Conservation (phyloP, 1,140 invertebrate species). For the Macrosteles quadrilineatus region DNA sequence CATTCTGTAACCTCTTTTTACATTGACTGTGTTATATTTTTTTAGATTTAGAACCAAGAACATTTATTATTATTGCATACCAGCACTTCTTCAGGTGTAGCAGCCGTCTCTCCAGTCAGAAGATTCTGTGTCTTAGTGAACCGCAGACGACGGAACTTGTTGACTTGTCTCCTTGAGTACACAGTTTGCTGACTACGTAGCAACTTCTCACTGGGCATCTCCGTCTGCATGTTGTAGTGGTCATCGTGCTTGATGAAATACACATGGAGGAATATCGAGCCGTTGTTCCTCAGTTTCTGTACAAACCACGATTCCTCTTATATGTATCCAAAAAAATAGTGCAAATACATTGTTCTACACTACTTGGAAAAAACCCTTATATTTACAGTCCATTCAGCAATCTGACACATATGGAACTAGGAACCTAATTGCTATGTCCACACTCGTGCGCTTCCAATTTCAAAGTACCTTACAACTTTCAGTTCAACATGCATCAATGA, state of each 20-base stretch:
- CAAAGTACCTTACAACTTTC: too few species aligned
- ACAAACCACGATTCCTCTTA: slow-evolving; percentile 34
- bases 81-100: slow-evolving; percentile 67
- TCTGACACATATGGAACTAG: too few species aligned
- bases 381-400: too few species aligned
- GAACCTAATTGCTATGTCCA: too few species aligned
- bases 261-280: slow-evolving; percentile 90
- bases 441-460: too few species aligned
- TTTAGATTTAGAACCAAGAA: too few species aligned
- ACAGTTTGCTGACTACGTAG: slow-evolving; percentile 46
- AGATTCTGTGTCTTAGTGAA: slow-evolving; percentile 93
- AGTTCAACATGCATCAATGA: too few species aligned
- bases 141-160: slow-evolving; percentile 89
- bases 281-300: slow-evolving; percentile 84
- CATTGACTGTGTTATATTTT: too few species aligned
- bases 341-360: too few species aligned
- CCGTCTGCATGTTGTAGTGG: slow-evolving; percentile 63
- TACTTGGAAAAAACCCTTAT: too few species aligned
- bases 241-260: slow-evolving; percentile 82
- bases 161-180: slow-evolving; percentile 79
- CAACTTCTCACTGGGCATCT: slow-evolving; percentile 52
- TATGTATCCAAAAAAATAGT: too few species aligned
- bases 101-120: slow-evolving; percentile 87
- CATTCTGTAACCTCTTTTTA: too few species aligned
- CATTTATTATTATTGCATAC: slow-evolving; percentile 43